Conservation (phyloP, 1,140 invertebrate genomes). For the Drosophila simulans region DNA sequence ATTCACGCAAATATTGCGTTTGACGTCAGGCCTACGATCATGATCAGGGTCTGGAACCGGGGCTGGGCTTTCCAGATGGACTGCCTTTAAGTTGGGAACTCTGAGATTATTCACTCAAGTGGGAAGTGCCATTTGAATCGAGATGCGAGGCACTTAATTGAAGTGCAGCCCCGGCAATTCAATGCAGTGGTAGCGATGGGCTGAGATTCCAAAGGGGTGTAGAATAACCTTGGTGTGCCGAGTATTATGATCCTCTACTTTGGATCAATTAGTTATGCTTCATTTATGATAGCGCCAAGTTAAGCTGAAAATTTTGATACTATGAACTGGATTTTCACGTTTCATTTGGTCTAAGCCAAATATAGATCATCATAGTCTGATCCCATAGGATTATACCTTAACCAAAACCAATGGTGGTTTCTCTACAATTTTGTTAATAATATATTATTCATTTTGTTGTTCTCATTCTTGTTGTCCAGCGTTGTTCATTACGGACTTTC, state of each 20-base stretch:
- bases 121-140: conserved; percentile 50
- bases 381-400: too few relatives aligned
- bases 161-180: conserved; percentile 45
- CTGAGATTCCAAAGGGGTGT: not conserved
- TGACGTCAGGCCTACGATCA: conserved; percentile 51
- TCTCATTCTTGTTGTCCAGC: not conserved
- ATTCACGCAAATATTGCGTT: conserved; percentile 53
- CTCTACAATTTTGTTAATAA: too few relatives aligned
- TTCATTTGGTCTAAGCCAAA: too few relatives aligned
- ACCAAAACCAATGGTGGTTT: too few relatives aligned
- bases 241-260: not conserved
- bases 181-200: conserved; percentile 1
- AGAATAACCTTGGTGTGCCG: not conserved
- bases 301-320: not conserved
- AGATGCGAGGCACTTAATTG: conserved; percentile 40
- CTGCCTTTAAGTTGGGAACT: conserved; percentile 23
- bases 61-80: conserved; percentile 33
- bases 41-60: conserved; percentile 30
- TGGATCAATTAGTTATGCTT: not conserved
- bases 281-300: not conserved
- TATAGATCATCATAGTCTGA: too few relatives aligned
- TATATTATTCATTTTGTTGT: not conserved
- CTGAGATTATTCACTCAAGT: conserved; percentile 50
- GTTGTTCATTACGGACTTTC: not conserved
- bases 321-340: not conserved